phyloP scores from a whole-genome alignment of 2,888 invertebrate species.

The Eremobia ochroleuca region DNA sequence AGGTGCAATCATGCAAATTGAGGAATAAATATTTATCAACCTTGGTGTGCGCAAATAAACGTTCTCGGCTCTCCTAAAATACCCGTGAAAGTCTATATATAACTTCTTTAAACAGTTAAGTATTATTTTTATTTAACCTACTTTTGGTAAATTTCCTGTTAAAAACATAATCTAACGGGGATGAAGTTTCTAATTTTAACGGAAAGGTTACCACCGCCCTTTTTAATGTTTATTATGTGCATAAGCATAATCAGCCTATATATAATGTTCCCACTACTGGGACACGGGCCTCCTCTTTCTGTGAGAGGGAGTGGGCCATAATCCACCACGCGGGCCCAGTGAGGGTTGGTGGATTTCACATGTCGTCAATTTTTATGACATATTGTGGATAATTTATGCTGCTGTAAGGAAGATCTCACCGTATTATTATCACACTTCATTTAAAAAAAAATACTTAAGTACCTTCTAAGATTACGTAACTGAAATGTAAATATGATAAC shows the following conservation, averaged over 20 bases:
- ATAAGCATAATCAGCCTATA: background rate
- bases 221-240: background rate
- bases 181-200: background rate
- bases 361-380: background rate
- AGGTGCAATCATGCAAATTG: too few relatives aligned
- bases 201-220: background rate
- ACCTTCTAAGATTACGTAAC: background rate
- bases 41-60: background rate
- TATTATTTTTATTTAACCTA: background rate
- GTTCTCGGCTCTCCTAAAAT: background rate
- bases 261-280: background rate
- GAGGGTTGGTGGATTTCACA: background rate
- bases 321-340: background rate
- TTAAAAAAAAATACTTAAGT: too few relatives aligned
- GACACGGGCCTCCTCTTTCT: background rate
- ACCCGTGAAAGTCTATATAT: background rate
- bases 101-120: background rate
- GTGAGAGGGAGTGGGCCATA: background rate
- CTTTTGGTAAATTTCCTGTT: too few relatives aligned
- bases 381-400: too few relatives aligned
- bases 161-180: too few relatives aligned
- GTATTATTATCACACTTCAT: too few relatives aligned
- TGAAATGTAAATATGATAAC: too few relatives aligned
- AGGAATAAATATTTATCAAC: background rate
- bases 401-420: too few relatives aligned